Evolutionary conservation across 2,113 vertebrate species (phyloP).

Genomic region (Tamias sibiricus): DNA sequence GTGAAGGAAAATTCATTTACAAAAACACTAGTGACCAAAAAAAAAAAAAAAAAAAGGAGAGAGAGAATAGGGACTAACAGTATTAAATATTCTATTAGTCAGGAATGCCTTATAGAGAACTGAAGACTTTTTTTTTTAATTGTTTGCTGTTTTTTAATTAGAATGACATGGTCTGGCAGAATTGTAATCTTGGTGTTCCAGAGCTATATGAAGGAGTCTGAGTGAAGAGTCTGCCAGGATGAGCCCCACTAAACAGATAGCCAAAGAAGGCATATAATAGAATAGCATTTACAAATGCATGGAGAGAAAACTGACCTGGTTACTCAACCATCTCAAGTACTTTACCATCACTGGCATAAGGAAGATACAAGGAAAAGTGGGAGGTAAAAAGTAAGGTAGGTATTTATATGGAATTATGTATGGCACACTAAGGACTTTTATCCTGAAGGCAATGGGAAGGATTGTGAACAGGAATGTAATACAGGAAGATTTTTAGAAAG

Average conservation of each 20-base stretch:
- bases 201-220: neutral
- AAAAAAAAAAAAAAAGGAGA: neutral
- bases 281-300: neutral
- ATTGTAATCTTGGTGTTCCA: neutral
- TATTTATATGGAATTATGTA: neutral
- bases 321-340: neutral
- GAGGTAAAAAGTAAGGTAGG: neutral
- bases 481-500: slow-evolving; percentile 1
- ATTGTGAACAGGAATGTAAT: neutral
- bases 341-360: neutral
- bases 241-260: neutral
- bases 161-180: neutral
- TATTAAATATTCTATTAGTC: neutral
- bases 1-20: slow-evolving; percentile 47
- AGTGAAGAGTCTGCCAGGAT: slow-evolving; percentile 17
- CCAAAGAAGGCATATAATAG: neutral
- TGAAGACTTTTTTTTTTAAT: neutral
- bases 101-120: neutral
- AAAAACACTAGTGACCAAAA: neutral
- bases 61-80: neutral
- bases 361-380: neutral
- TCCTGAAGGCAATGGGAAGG: neutral
- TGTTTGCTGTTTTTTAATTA: neutral
- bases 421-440: slow-evolving; percentile 41
- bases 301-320: neutral